phyloP scores from a whole-genome alignment of 1,140 invertebrate genomes.

The Drosophila cardini region DNA sequence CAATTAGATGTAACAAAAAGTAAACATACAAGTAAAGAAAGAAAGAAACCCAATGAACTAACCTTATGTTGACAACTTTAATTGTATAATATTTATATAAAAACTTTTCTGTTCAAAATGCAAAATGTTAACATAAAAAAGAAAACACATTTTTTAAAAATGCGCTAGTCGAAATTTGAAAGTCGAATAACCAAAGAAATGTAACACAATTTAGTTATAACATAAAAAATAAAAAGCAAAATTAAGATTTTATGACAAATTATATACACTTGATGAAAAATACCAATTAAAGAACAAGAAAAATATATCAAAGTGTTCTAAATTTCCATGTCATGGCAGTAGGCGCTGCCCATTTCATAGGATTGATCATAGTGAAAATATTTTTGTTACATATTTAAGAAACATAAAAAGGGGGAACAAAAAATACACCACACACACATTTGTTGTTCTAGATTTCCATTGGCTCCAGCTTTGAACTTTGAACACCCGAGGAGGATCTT shows the following conservation, averaged over 20 bases:
- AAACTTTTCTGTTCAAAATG: conserved; percentile 51
- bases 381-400: conserved; percentile 10
- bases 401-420: conserved; percentile 1
- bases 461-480: conserved; percentile 16
- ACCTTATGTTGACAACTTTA: conserved; percentile 62
- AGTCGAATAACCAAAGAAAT: conserved; percentile 54
- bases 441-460: conserved; percentile 31
- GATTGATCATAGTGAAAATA: background rate
- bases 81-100: conserved; percentile 71
- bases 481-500: conserved; percentile 10
- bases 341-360: conserved; percentile 19
- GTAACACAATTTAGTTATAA: conserved; percentile 70
- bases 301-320: background rate
- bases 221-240: conserved; percentile 33
- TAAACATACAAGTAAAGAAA: background rate
- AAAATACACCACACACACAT: conserved; percentile 14
- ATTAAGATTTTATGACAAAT: conserved; percentile 67
- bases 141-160: conserved; percentile 61
- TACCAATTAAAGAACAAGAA: conserved; percentile 68
- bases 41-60: conserved; percentile 11
- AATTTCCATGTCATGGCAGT: background rate
- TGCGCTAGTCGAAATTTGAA: conserved; percentile 41
- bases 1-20: conserved; percentile 47
- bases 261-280: conserved; percentile 64
- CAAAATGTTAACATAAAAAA: conserved; percentile 74